These are phyloP conservation scores for Pao palembangensis DNA, from an alignment of 2,113 vertebrate species.

Conservation along the genomic window DNA sequence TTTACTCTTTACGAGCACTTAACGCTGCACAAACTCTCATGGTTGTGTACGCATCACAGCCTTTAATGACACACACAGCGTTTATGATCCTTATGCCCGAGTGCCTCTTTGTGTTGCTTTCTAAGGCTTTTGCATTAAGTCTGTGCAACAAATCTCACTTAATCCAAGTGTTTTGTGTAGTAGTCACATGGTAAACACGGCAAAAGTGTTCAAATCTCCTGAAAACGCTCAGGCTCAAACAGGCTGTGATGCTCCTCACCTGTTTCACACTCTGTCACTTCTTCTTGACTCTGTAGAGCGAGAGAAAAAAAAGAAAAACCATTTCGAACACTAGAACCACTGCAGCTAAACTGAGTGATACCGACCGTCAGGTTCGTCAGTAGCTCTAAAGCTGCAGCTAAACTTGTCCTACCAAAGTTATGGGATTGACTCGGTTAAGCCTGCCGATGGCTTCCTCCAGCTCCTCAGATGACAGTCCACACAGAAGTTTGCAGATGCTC, in stretches of 20 bases:
- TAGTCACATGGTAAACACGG: background rate
- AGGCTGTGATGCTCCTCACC: slow-evolving; percentile 50
- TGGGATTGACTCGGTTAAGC: slow-evolving; percentile 51
- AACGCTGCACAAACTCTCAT: too few relatives aligned
- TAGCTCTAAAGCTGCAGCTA: background rate
- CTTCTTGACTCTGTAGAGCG: slow-evolving; percentile 45
- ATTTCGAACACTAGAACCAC: background rate
- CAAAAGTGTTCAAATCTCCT: background rate
- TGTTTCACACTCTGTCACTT: slow-evolving; percentile 50
- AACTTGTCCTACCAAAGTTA: slow-evolving; percentile 48
- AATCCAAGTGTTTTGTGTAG: too few relatives aligned
- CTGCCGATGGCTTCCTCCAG: slow-evolving; percentile 63
- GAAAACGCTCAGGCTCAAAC: too few relatives aligned
- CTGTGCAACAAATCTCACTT: too few relatives aligned
- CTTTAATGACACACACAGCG: too few relatives aligned
- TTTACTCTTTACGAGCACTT: too few relatives aligned
- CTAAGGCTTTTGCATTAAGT: too few relatives aligned
- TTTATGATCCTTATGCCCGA: too few relatives aligned
- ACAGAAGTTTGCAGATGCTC: slow-evolving; percentile 63
- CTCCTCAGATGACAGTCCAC: slow-evolving; percentile 54
- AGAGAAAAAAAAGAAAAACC: slow-evolving; percentile 4
- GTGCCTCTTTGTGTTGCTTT: too few relatives aligned
- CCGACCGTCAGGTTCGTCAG: background rate
- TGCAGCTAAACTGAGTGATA: background rate
- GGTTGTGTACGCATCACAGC: too few relatives aligned